These are phyloP conservation scores for Ptiloglossa arizonensis DNA, from an alignment of 1,140 invertebrate species.

Conservation along the genomic window DNA sequence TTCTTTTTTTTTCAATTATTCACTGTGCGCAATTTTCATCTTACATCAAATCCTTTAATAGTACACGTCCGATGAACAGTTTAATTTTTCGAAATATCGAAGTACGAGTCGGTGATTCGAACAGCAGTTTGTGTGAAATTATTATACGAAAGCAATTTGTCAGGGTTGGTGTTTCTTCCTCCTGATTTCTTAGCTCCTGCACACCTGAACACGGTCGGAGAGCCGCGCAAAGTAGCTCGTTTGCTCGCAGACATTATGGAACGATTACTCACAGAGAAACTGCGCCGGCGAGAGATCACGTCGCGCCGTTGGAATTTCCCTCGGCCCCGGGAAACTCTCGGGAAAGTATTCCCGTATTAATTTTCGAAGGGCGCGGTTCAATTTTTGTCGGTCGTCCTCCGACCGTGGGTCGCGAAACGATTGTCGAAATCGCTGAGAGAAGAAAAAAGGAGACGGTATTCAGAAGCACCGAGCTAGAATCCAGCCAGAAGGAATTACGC, in stretches of 20 bases:
- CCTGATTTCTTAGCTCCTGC: not conserved
- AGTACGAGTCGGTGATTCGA: too few species aligned
- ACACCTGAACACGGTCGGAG: not conserved
- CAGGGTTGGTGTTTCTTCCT: not conserved
- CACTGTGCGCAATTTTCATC: too few species aligned
- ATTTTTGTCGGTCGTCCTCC: not conserved
- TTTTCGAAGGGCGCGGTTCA: conserved; percentile 3
- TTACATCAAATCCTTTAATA: too few species aligned
- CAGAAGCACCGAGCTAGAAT: not conserved
- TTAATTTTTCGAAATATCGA: too few species aligned
- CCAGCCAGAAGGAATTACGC: not conserved
- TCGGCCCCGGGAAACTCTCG: not conserved
- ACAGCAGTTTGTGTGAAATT: too few species aligned
- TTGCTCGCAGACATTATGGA: not conserved
- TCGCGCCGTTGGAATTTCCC: conserved; percentile 7
- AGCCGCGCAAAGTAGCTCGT: conserved; percentile 7
- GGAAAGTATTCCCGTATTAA: conserved; percentile 18
- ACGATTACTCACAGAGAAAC: conserved; percentile 23
- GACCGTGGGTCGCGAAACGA: not conserved
- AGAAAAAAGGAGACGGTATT: not conserved
- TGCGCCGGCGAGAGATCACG: conserved; percentile 8
- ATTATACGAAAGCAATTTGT: not conserved
- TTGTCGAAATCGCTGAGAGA: not conserved
- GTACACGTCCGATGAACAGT: too few species aligned
- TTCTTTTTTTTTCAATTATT: too few species aligned